phyloP scores from a whole-genome alignment of 1,140 invertebrate genomes.

The Drosophila nannoptera region DNA sequence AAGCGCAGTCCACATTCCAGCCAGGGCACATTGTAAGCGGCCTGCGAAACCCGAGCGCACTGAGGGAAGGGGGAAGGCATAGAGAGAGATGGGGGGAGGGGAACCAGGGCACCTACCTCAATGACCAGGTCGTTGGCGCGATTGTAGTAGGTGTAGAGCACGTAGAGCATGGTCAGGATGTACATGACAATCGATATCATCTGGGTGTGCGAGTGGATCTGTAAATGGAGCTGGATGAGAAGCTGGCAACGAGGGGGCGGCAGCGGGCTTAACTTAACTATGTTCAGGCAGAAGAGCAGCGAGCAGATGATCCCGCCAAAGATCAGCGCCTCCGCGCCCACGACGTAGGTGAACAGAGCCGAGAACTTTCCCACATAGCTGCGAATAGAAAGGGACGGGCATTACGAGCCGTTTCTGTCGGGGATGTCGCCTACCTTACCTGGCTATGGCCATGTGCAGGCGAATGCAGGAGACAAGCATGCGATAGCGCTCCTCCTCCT shows the following conservation, averaged over 20 bases:
- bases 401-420: not conserved
- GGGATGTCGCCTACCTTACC: too few species aligned
- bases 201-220: conserved; percentile 55
- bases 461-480: conserved; percentile 51
- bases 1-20: conserved; percentile 49
- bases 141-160: conserved; percentile 72
- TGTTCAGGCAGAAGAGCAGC: conserved; percentile 71
- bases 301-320: conserved; percentile 63
- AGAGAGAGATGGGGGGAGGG: too few species aligned
- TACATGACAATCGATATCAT: conserved; percentile 66
- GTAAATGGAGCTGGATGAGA: not conserved
- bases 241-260: not conserved
- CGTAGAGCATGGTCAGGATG: conserved; percentile 71
- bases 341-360: conserved; percentile 56
- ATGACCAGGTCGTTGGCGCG: conserved; percentile 68
- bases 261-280: conserved; percentile 43
- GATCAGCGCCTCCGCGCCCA: conserved; percentile 67
- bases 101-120: too few species aligned
- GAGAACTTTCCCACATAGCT: conserved; percentile 65
- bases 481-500: conserved; percentile 23
- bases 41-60: conserved; percentile 50
- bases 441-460: conserved; percentile 40
- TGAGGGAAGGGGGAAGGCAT: too few species aligned
- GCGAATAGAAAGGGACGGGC: not conserved
- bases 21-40: conserved; percentile 63